A percentile compares a stretch with the other conserved stretches of the same genome.
phyloP scores from a whole-genome alignment of 2,113 vertebrate genomes.

The Columba janthina region DNA sequence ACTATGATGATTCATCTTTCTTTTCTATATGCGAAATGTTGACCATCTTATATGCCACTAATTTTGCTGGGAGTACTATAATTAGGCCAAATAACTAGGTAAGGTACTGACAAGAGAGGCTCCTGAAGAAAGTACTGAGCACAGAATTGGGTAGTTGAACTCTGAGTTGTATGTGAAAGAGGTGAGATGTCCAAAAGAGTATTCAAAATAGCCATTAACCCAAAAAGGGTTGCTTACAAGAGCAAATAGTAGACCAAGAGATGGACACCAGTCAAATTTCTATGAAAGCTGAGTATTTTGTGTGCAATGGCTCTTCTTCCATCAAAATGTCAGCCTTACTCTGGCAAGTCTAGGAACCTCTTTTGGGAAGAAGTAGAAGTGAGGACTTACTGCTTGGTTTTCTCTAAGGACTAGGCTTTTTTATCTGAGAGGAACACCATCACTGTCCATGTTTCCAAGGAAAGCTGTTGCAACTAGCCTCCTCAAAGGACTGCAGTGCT shows the following conservation, averaged over 20 bases:
- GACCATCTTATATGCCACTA: not conserved
- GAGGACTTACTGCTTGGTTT: not conserved
- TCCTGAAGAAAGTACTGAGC: not conserved
- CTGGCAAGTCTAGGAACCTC: not conserved
- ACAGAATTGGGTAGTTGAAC: not conserved
- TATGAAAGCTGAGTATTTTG: not conserved
- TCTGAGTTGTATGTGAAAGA: not conserved
- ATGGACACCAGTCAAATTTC: not conserved
- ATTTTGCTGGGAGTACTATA: not conserved
- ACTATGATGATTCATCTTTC: not conserved
- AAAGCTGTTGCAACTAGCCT: not conserved
- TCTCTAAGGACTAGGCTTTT: not conserved
- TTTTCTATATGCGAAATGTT: not conserved
- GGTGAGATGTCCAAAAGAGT: not conserved
- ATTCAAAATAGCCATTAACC: not conserved
- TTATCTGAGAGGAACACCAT: not conserved
- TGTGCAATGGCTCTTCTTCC: not conserved
- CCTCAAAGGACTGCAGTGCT: not conserved
- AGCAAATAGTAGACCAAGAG: not conserved
- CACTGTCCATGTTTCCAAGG: not conserved
- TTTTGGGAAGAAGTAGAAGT: not conserved
- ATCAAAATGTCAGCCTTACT: not conserved
- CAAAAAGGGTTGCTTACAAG: not conserved
- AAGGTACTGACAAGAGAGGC: not conserved
- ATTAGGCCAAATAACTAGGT: not conserved